Evolutionary conservation across 2,888 invertebrate genomes (phyloP).

Genomic region (Drosophila kuntzei): DNA sequence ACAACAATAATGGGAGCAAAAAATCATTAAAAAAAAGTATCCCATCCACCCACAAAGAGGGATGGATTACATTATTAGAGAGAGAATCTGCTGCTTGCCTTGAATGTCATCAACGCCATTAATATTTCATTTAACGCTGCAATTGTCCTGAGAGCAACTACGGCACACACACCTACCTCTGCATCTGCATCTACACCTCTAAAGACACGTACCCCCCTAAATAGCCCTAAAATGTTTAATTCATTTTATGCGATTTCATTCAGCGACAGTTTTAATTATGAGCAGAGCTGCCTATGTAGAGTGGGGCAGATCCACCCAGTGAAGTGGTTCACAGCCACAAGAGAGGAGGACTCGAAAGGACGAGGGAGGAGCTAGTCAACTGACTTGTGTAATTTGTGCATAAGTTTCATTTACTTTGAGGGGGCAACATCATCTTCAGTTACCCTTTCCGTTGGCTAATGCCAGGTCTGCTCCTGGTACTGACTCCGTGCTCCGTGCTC

Average conservation of each 20-base stretch:
- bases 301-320: not conserved
- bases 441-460: constrained; percentile 59
- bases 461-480: constrained; percentile 1
- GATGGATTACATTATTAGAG: constrained; percentile 58
- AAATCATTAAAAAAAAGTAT: constrained; percentile 72
- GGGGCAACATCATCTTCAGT: constrained; percentile 77
- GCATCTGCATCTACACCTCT: constrained; percentile 9
- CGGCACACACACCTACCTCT: constrained; percentile 7
- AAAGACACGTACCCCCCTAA: constrained; percentile 46
- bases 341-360: not conserved
- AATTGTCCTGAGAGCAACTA: constrained; percentile 76
- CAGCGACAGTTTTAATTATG: constrained; percentile 80
- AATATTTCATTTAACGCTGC: constrained; percentile 81
- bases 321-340: constrained; percentile 21
- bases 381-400: constrained; percentile 81
- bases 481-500: not conserved
- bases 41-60: constrained; percentile 19
- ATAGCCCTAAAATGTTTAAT: constrained; percentile 81
- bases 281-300: constrained; percentile 37
- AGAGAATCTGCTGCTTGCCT: constrained; percentile 50
- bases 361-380: constrained; percentile 47
- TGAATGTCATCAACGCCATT: constrained; percentile 69
- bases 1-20: constrained; percentile 38
- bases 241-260: constrained; percentile 82
- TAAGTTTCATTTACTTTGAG: constrained; percentile 79